Evolutionary conservation across 1,140 invertebrate genomes (phyloP).

Genomic region (Drosophila asahinai): DNA sequence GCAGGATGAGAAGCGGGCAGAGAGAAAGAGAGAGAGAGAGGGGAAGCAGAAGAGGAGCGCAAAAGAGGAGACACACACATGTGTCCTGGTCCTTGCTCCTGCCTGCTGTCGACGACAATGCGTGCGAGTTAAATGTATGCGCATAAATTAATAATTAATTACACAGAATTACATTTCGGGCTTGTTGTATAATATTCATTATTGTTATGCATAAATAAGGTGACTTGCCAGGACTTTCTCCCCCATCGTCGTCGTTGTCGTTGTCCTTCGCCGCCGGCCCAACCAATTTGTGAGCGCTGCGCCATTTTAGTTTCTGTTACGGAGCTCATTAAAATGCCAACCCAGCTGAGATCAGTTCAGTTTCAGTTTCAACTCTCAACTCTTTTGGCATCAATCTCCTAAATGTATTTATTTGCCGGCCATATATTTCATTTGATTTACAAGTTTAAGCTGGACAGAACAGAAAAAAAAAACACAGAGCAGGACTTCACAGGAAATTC

Average conservation of each 20-base stretch:
- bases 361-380: constrained; percentile 9
- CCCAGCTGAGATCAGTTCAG: constrained; percentile 21
- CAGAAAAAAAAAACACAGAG: neutral
- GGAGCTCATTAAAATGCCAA: constrained; percentile 78
- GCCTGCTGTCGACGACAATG: constrained; percentile 78
- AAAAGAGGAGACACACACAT: constrained; percentile 29
- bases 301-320: constrained; percentile 66
- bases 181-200: constrained; percentile 85
- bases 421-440: constrained; percentile 83
- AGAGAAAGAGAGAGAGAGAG: too few species aligned
- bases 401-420: constrained; percentile 64
- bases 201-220: constrained; percentile 85
- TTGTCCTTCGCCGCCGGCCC: constrained; percentile 4
- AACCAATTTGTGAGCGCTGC: constrained; percentile 71
- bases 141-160: constrained; percentile 85
- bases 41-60: neutral
- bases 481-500: constrained; percentile 49
- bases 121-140: constrained; percentile 85
- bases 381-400: constrained; percentile 64
- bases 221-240: constrained; percentile 55
- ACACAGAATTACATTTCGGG: constrained; percentile 85
- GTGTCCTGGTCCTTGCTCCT: constrained; percentile 33
- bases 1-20: constrained; percentile 4
- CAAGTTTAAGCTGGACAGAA: constrained; percentile 45
- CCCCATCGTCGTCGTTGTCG: neutral